These are phyloP conservation scores for Mustela erminea DNA, from an alignment of 2,797 vertebrate genomes.

Conservation along the genomic window DNA sequence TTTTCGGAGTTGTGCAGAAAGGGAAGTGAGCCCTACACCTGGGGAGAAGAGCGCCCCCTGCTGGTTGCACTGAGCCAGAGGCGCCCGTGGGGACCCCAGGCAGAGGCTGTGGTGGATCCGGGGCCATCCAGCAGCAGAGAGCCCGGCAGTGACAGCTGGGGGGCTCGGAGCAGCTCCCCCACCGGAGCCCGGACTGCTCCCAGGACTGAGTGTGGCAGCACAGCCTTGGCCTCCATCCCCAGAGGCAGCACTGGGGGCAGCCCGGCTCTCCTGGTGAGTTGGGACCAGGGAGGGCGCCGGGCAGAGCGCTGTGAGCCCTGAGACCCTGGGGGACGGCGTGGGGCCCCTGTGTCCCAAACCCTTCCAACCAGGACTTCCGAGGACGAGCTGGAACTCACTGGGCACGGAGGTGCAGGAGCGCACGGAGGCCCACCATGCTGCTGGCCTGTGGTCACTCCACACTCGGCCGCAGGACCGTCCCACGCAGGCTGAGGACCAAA, in stretches of 20 bases:
- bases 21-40: accelerated
- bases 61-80: background rate
- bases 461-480: accelerated
- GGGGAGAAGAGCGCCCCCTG: background rate
- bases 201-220: background rate
- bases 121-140: background rate
- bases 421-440: background rate
- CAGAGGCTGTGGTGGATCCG: background rate
- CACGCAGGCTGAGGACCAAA: background rate
- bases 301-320: accelerated
- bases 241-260: background rate
- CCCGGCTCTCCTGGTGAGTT: background rate
- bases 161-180: background rate
- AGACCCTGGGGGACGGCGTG: background rate
- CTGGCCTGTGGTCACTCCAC: background rate
- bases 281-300: accelerated
- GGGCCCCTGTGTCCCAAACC: background rate
- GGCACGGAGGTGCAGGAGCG: background rate
- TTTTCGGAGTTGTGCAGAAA: background rate
- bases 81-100: accelerated
- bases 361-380: background rate
- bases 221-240: background rate
- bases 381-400: background rate
- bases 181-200: background rate
- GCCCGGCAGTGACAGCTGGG: accelerated